phyloP scores from a whole-genome alignment of 2,888 invertebrate species.

The Trissolcus japonicus region DNA sequence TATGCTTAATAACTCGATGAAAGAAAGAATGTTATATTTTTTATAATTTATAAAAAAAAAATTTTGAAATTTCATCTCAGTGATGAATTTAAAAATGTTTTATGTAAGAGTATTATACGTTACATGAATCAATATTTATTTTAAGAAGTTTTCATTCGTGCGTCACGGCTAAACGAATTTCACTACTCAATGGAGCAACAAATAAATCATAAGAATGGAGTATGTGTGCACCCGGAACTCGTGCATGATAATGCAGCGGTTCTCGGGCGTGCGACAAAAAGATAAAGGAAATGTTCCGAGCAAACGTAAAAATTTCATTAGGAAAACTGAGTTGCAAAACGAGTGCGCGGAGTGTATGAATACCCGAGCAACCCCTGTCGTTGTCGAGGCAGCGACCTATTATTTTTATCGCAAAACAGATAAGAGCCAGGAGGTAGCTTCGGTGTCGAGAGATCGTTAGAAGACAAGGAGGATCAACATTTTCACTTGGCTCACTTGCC shows the following conservation, averaged over 20 bases:
- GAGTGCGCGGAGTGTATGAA: slow-evolving; percentile 56
- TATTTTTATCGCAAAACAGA: slow-evolving; percentile 61
- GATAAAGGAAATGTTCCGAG: slow-evolving; percentile 56
- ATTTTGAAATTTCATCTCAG: too few relatives aligned
- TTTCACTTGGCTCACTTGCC: slow-evolving; percentile 54
- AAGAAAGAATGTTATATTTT: too few relatives aligned
- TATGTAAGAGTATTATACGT: slow-evolving; percentile 29
- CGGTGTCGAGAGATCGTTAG: slow-evolving; percentile 55
- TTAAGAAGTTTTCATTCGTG: slow-evolving; percentile 30
- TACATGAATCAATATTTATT: slow-evolving; percentile 54
- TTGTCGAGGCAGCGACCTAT: slow-evolving; percentile 50
- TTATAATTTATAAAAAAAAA: too few relatives aligned
- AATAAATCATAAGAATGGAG: slow-evolving; percentile 52
- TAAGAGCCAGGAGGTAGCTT: slow-evolving; percentile 52
- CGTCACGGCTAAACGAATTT: slow-evolving; percentile 49
- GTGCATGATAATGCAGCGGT: slow-evolving; percentile 61
- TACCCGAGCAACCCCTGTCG: slow-evolving; percentile 46
- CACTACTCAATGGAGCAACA: slow-evolving; percentile 56
- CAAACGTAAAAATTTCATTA: slow-evolving; percentile 69
- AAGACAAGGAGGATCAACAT: slow-evolving; percentile 51
- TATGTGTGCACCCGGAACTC: slow-evolving; percentile 56
- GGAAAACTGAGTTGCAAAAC: slow-evolving; percentile 63
- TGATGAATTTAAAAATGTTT: too few relatives aligned
- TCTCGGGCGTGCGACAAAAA: slow-evolving; percentile 44
- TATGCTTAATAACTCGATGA: too few relatives aligned